Conservation (phyloP, 1,140 invertebrate species). For the Lordiphosa collinella region DNA sequence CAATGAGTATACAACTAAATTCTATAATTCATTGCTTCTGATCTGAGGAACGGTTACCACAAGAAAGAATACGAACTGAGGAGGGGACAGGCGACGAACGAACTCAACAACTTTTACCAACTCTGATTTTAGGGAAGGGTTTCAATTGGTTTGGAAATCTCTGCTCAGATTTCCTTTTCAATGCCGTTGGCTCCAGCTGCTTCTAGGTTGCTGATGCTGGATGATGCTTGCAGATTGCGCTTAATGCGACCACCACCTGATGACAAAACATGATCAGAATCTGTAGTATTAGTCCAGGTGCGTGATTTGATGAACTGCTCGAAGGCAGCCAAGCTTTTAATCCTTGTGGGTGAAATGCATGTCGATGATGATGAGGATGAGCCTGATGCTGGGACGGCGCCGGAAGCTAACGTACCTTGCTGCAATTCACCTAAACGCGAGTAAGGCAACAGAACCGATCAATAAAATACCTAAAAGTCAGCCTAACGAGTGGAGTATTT, state of each 20-base stretch:
- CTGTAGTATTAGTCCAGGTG: conserved; percentile 49
- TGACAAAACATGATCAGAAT: conserved; percentile 59
- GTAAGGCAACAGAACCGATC: conserved; percentile 30
- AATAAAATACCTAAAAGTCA: conserved; percentile 18
- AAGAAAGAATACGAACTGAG: background rate
- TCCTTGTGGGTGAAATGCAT: conserved; percentile 43
- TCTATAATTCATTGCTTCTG: no score
- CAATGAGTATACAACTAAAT: conserved; percentile 33
- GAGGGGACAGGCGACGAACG: conserved; percentile 10
- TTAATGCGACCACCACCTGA: conserved; percentile 44
- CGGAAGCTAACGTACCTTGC: conserved; percentile 68
- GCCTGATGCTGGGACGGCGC: conserved; percentile 23
- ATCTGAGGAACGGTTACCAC: no score
- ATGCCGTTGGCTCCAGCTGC: conserved; percentile 14
- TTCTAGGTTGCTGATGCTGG: conserved; percentile 6
- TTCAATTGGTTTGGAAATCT: background rate
- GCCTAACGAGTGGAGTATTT: conserved; percentile 43
- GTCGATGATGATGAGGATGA: conserved; percentile 35
- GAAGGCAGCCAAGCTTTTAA: conserved; percentile 60
- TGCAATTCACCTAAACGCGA: conserved; percentile 74
- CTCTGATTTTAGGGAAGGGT: background rate
- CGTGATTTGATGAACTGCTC: conserved; percentile 61
- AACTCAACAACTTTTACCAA: conserved; percentile 35
- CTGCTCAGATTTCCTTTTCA: conserved; percentile 55
- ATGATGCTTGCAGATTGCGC: conserved; percentile 46